Evolutionary conservation across 2,113 vertebrate genomes (phyloP).

Genomic region (Apodemus sylvaticus): DNA sequence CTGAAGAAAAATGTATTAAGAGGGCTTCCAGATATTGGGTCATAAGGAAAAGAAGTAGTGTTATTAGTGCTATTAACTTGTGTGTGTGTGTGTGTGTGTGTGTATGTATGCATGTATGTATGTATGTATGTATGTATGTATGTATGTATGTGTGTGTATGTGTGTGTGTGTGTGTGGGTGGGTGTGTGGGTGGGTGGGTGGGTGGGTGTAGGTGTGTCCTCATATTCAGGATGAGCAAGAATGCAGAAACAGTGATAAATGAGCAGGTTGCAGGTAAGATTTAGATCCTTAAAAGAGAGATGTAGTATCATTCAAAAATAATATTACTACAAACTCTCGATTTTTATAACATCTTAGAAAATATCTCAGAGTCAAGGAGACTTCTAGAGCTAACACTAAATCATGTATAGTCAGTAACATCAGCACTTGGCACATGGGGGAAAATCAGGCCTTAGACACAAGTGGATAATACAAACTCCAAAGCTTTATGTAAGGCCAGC

Average conservation of each 20-base stretch:
- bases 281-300: not conserved
- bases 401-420: not conserved
- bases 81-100: not conserved
- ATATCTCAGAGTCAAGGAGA: not conserved
- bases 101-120: too few relatives aligned
- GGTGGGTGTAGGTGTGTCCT: not conserved
- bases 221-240: not conserved
- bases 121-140: too few relatives aligned
- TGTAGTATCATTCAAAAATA: not conserved
- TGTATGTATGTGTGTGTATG: too few relatives aligned
- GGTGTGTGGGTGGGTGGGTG: not conserved
- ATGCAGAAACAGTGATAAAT: not conserved
- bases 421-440: not conserved
- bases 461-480: not conserved
- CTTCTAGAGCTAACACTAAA: not conserved
- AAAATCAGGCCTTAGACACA: not conserved
- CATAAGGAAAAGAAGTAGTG: not conserved
- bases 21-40: not conserved
- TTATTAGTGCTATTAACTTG: not conserved
- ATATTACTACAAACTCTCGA: not conserved
- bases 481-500: not conserved
- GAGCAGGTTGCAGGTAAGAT: not conserved
- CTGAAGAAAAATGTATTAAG: not conserved
- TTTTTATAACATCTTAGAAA: not conserved
- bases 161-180: too few relatives aligned